These are phyloP conservation scores for Dolichotis patagonum DNA, from an alignment of 2,113 vertebrate genomes.

Conservation along the genomic window DNA sequence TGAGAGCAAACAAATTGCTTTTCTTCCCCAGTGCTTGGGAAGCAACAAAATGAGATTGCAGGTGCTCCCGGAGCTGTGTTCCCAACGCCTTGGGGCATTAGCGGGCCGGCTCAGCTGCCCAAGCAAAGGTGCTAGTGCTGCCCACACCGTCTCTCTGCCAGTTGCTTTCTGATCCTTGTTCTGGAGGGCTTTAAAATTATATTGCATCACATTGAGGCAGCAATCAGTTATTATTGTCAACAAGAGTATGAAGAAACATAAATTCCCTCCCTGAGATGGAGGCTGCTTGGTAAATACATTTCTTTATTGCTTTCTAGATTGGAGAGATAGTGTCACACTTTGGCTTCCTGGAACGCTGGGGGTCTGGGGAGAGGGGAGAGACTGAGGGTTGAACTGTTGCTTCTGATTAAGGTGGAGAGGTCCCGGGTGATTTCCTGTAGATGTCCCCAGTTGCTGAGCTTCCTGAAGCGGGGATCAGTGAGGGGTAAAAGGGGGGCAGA, in stretches of 20 bases:
- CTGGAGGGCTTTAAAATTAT: slow-evolving; percentile 71
- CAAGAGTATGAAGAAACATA: slow-evolving; percentile 77
- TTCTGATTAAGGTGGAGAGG: slow-evolving; percentile 24
- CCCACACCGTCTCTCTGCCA: neutral
- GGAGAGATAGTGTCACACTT: slow-evolving; percentile 54
- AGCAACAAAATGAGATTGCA: slow-evolving; percentile 70
- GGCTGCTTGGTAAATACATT: slow-evolving; percentile 69
- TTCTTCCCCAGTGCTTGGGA: slow-evolving; percentile 72
- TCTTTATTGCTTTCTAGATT: slow-evolving; percentile 76
- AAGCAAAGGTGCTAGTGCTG: neutral
- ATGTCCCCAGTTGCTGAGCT: neutral
- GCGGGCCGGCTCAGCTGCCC: neutral
- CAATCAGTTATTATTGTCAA: slow-evolving; percentile 81
- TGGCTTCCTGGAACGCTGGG: slow-evolving; percentile 39
- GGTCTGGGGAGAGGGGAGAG: neutral
- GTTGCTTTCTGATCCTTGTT: slow-evolving; percentile 54
- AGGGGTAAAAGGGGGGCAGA: neutral
- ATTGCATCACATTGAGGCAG: slow-evolving; percentile 65
- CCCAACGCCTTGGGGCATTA: slow-evolving; percentile 38
- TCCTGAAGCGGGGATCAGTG: neutral
- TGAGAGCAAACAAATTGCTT: slow-evolving; percentile 82
- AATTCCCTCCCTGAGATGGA: slow-evolving; percentile 73
- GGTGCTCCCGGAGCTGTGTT: slow-evolving; percentile 45
- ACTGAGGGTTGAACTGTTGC: slow-evolving; percentile 26
- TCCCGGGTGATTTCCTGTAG: slow-evolving; percentile 24